Evolutionary conservation across 2,113 vertebrate species (phyloP), one percentile per base, ranked within the genome.

Genomic region (Hydropotes inermis): DNA sequence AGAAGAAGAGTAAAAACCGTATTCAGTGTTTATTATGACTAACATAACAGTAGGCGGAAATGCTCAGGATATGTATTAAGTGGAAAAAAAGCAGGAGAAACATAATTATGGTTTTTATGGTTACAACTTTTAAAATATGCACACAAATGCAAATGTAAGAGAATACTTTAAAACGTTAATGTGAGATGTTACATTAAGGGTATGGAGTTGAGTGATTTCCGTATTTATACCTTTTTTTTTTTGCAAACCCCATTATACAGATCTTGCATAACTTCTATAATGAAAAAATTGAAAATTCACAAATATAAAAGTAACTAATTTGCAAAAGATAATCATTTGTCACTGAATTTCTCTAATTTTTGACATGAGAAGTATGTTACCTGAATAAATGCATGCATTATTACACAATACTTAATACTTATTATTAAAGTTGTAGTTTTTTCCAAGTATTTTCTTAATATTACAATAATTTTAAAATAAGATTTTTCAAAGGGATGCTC

Each of bases 151-250:
- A 95, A 55, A 61, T 74, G n/a, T 16, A 81, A 94, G 30, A 14
- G 16, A 39, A 55, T n/a, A 95, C 8, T 52, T 85, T 55, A 83
- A 96, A 92, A 94, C 89, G 57, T 79, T 96, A 55, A 85, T 78
- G 64, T 90, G 78, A 61, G 11, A 70, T 78, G n/a, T 33, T 64
- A 60, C 3, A 58, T 78, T 95, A 57, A 33, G 8, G 3, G 27
- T 93, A 55, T 50, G 7, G 43, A 70, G 2, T 93, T 76, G 28
- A 87, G 15, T 39, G 55, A 94, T 55, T 81, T 64, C 30, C 39
- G 55, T 50, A 47, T 64, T 78, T 50, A 39, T 50, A 79, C 33
- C 7, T 15, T 39, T 39, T 23, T 61, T 47, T 50, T 36, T 67
- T 47, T 57, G 8, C 3, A 93, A 95, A 95, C 12, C 33, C 47